Evolutionary conservation across 2,113 vertebrate species (phyloP).

Genomic region (Boulengeromyrus knoepffleri): DNA sequence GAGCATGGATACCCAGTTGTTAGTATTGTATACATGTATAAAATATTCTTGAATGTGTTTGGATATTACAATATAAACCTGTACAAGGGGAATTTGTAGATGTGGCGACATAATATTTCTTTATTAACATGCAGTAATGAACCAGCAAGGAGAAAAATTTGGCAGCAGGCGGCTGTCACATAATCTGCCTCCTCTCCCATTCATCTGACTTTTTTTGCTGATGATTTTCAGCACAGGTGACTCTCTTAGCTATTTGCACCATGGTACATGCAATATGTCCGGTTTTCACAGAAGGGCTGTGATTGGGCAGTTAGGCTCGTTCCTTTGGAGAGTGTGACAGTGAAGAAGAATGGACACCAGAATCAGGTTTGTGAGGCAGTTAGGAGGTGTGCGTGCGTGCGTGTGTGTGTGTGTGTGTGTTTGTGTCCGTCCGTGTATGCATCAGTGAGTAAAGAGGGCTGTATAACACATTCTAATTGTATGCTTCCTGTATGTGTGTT

Average conservation of each 20-base stretch:
- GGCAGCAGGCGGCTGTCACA: not conserved
- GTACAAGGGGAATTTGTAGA: not conserved
- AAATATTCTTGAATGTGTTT: not conserved
- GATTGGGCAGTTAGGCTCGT: constrained; percentile 2
- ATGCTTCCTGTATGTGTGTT: not conserved
- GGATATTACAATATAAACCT: constrained; percentile 4
- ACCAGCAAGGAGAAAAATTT: not conserved
- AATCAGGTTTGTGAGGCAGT: constrained; percentile 13
- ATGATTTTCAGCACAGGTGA: not conserved
- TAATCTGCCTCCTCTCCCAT: not conserved
- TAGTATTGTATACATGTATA: not conserved
- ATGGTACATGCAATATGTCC: not conserved
- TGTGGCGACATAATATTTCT: not conserved
- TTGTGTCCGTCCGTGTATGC: not conserved
- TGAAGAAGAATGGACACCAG: constrained; percentile 7
- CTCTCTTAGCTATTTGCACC: not conserved
- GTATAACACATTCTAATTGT: constrained; percentile 8
- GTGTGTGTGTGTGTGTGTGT: not conserved
- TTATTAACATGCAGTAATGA: not conserved
- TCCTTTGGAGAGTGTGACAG: constrained; percentile 8
- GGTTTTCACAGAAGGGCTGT: not conserved
- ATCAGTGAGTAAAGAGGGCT: not conserved
- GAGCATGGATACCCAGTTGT: not conserved
- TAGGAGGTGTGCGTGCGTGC: not conserved
- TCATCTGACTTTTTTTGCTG: not conserved